phyloP scores from a whole-genome alignment of 2,888 invertebrate genomes.

The Protonemura montana region DNA sequence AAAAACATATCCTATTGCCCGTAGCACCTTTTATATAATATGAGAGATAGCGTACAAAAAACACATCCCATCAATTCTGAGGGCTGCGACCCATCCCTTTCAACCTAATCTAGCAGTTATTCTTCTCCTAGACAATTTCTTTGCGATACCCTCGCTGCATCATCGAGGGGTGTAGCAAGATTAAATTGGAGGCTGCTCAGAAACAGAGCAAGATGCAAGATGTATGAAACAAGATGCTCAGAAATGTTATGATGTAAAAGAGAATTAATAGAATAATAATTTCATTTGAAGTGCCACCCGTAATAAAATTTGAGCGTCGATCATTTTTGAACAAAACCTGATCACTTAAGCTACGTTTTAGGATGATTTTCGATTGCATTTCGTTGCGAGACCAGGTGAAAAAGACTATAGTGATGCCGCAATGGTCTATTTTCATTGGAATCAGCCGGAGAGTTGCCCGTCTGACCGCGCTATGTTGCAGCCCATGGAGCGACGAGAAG shows the following conservation, averaged over 20 bases:
- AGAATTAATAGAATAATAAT: too few species aligned
- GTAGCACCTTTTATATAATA: neutral
- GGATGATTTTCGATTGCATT: too few species aligned
- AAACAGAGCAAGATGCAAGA: too few species aligned
- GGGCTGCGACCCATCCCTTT: neutral
- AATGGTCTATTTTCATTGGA: neutral
- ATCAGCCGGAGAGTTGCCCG: neutral
- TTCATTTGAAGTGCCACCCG: too few species aligned
- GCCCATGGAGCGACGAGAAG: neutral
- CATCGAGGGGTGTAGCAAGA: neutral
- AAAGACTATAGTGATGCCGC: neutral
- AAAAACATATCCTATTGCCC: neutral
- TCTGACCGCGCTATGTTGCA: too few species aligned
- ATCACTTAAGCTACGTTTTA: too few species aligned
- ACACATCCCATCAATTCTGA: slow-evolving; percentile 4
- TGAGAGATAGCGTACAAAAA: neutral
- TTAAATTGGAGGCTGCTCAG: too few species aligned
- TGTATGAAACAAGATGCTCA: too few species aligned
- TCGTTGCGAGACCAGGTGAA: too few species aligned
- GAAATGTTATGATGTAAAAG: too few species aligned
- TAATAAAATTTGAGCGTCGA: too few species aligned
- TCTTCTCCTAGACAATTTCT: neutral
- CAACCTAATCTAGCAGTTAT: slow-evolving; percentile 1
- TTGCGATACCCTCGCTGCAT: neutral
- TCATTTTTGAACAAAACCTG: too few species aligned